Percentiles rank a stretch among this genome's conserved stretches.
phyloP scores from a whole-genome alignment of 1,140 invertebrate species.

The Hyles euphorbiae region DNA sequence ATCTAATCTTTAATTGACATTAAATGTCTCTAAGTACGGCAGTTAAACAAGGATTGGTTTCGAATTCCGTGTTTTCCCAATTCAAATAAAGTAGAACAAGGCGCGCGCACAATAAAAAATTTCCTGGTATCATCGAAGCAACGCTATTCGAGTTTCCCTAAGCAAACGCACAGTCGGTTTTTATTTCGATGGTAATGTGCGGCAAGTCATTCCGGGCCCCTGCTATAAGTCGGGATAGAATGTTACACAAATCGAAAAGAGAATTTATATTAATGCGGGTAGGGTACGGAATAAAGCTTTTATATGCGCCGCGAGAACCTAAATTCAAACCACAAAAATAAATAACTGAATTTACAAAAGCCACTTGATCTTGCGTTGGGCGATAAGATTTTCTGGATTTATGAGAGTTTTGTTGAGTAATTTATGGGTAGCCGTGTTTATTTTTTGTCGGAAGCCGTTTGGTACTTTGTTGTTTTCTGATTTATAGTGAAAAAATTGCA shows the following conservation, averaged over 20 bases:
- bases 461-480: too few species aligned
- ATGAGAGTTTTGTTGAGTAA: too few species aligned
- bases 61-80: not conserved
- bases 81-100: not conserved
- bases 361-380: too few species aligned
- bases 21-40: too few species aligned
- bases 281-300: constrained; percentile 12
- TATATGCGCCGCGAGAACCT: not conserved
- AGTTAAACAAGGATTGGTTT: too few species aligned
- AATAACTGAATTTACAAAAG: too few species aligned
- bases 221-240: constrained; percentile 12
- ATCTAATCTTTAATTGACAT: too few species aligned
- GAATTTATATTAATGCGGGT: constrained; percentile 23
- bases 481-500: too few species aligned
- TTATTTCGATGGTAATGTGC: constrained; percentile 21
- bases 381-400: too few species aligned
- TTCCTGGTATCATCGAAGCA: not conserved
- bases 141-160: constrained; percentile 1
- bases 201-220: constrained; percentile 11
- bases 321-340: too few species aligned
- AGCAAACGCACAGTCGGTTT: constrained; percentile 12
- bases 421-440: too few species aligned
- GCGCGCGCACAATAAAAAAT: not conserved
- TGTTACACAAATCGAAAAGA: constrained; percentile 18
- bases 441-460: too few species aligned